Evolutionary conservation across 2,113 vertebrate species (phyloP).

Genomic region (Podarcis muralis): DNA sequence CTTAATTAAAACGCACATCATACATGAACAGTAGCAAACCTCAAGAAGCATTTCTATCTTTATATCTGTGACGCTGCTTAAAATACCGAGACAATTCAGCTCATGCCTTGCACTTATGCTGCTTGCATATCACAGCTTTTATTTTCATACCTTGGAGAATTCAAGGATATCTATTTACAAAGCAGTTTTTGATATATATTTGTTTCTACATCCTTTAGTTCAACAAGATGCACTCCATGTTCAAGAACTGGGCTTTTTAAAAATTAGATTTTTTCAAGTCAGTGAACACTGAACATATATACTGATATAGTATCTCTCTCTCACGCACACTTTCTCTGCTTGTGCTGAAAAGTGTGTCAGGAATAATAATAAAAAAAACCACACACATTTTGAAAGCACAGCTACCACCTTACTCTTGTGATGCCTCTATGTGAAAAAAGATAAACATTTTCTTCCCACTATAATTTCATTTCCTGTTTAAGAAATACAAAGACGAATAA

Average conservation of each 20-base stretch:
- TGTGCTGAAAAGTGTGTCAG: not conserved
- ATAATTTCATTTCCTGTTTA: too few relatives aligned
- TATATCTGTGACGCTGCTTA: accelerated
- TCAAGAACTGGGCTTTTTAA: not conserved
- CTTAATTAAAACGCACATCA: not conserved
- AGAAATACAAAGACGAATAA: too few relatives aligned
- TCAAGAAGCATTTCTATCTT: not conserved
- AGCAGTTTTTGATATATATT: not conserved
- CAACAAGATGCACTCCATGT: not conserved
- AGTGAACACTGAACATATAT: not conserved
- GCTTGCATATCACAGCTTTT: not conserved
- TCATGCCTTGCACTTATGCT: not conserved
- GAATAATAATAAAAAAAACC: not conserved
- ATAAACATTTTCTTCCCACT: not conserved
- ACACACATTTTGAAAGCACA: not conserved
- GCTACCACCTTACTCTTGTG: accelerated
- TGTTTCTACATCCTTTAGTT: not conserved
- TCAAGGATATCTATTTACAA: not conserved
- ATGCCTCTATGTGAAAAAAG: not conserved
- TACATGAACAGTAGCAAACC: not conserved
- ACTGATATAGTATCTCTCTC: not conserved
- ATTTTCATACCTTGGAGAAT: not conserved
- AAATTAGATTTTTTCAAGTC: slow-evolving; percentile 13
- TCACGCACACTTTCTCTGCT: too few relatives aligned
- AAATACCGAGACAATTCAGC: not conserved